Evolutionary conservation across 1,140 invertebrate genomes (phyloP), one percentile per base, ranked within the genome.

Genomic region (Protaetia brevitarsis): DNA sequence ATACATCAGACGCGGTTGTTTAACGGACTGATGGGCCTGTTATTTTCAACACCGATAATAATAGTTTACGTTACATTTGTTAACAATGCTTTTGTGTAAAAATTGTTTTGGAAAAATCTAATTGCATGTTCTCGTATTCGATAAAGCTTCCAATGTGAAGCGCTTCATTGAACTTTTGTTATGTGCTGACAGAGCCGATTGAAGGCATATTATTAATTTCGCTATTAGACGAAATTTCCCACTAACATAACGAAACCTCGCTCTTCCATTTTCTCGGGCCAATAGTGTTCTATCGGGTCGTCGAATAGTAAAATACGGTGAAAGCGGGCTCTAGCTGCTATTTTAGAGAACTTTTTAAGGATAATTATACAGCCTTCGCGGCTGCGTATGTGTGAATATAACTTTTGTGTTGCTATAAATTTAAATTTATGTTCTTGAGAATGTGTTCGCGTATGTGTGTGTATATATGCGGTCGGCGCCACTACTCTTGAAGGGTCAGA

Each of bases 391-490:
- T 51, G 11, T 51, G 21, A 21, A 16, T 37, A 37, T 16, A 37
- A 13, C 5, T 51, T n/a, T 59, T 16, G 57, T 29, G 29, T 59
- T 28, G 57, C 57, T 31, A 59, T 59, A 59, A 59, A 59, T 59
- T 27, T 29, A 27, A 59, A 59, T 31, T 59, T 31, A 59, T 59
- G 57, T 59, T 59, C 29, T 51, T 26, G 41, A 51, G 10, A 19
- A 10, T 59, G 30, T 59, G 26, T 31, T 10, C 30, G 23, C 57
- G n/a, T n/a, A 19, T 51, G 19, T 19, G 13, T 23, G 37, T 41
- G 41, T 51, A 51, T 51, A 26, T 59, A 56, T 19, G 51, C 26
- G n/a, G 57, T 59, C 57, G 57, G 57, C 57, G 57, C 57, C 57
- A 10, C 1, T 27, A n/a, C 26, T 59, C 27, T 13, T 29, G 7